Evolutionary conservation across 2,797 vertebrate species (phyloP).

Genomic region (Fundulus diaphanus): DNA sequence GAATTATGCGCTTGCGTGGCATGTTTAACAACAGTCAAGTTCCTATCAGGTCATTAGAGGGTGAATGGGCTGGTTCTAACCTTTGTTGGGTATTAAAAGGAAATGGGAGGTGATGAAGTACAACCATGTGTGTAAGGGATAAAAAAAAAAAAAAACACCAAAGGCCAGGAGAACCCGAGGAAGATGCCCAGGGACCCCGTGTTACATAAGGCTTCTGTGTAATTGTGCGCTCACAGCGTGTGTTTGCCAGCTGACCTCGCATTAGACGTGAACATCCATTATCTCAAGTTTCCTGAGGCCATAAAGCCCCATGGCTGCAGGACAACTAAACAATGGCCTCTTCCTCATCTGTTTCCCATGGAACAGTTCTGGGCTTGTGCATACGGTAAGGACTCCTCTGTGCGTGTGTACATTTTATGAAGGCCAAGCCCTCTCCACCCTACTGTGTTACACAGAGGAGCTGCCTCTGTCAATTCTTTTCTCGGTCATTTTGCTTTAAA

Average conservation of each 20-base stretch:
- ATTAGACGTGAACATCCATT: constrained; percentile 71
- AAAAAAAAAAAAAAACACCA: constrained; percentile 22
- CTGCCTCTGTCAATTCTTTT: constrained; percentile 34
- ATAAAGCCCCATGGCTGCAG: constrained; percentile 65
- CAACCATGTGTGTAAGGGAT: constrained; percentile 20
- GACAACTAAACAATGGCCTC: constrained; percentile 78
- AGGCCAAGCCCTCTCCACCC: constrained; percentile 52
- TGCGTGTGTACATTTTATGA: constrained; percentile 54
- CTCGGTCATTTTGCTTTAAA: constrained; percentile 47
- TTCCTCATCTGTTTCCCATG: constrained; percentile 77
- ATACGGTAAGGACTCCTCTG: constrained; percentile 33
- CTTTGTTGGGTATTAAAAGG: constrained; percentile 51
- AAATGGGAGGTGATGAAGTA: constrained; percentile 48
- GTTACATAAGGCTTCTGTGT: constrained; percentile 63
- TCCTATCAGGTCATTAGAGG: constrained; percentile 31
- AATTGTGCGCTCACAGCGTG: constrained; percentile 49
- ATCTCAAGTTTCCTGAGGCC: constrained; percentile 78
- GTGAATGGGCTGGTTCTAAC: constrained; percentile 29
- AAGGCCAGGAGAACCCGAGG: constrained; percentile 53
- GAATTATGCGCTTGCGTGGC: constrained; percentile 25
- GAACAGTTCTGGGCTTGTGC: constrained; percentile 47
- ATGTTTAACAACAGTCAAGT: constrained; percentile 31
- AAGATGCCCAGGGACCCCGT: constrained; percentile 60
- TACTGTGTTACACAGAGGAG: constrained; percentile 57
- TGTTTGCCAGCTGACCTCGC: constrained; percentile 67